Evolutionary conservation across 2,797 vertebrate genomes (phyloP).

Genomic region (Crocidura indochinensis): DNA sequence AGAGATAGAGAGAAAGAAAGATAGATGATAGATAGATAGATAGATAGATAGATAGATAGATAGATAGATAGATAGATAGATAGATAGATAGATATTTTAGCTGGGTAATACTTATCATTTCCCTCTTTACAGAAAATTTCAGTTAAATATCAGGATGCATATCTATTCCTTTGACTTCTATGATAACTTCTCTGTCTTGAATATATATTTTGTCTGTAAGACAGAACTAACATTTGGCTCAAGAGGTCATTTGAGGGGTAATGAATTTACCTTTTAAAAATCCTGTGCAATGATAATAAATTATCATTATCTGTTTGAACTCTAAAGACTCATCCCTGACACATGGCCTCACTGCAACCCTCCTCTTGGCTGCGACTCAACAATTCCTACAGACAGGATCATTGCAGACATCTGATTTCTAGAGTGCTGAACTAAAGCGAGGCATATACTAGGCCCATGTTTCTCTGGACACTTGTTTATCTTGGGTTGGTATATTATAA

Average conservation of each 20-base stretch:
- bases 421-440: constrained; percentile 65
- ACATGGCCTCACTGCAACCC: constrained; percentile 6
- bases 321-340: constrained; percentile 49
- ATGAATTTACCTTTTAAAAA: constrained; percentile 59
- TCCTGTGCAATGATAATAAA: neutral
- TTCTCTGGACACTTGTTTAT: constrained; percentile 88
- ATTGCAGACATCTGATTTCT: constrained; percentile 78
- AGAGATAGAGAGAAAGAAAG: too few relatives aligned
- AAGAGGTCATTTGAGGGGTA: constrained; percentile 11
- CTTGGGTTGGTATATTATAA: constrained; percentile 89
- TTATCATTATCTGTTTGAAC: constrained; percentile 49
- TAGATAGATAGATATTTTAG: neutral
- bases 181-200: constrained; percentile 16
- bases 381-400: constrained; percentile 57
- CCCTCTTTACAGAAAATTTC: neutral
- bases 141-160: neutral
- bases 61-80: too few relatives aligned
- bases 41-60: too few relatives aligned
- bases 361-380: constrained; percentile 50
- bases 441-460: neutral
- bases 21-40: too few relatives aligned
- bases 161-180: neutral
- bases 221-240: constrained; percentile 48
- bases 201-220: constrained; percentile 58
- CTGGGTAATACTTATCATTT: neutral